Conservation (phyloP, 2,113 vertebrate genomes). For the Tragelaphus scriptus region DNA sequence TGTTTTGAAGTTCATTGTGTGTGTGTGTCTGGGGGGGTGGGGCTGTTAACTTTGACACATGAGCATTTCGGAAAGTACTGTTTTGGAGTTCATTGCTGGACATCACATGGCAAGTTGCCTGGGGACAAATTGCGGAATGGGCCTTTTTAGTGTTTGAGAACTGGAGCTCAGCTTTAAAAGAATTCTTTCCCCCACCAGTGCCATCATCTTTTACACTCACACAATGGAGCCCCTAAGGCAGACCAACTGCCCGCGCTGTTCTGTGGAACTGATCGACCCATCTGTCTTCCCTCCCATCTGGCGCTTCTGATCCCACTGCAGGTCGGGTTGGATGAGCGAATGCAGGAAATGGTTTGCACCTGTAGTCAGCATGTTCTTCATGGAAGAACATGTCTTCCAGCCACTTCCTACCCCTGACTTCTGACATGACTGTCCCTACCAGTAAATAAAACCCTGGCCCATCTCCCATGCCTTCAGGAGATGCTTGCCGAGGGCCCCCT, state of each 20-base stretch:
- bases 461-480: background rate
- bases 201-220: background rate
- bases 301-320: background rate
- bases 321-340: accelerated
- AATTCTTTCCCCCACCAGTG: background rate
- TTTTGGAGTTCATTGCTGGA: background rate
- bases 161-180: background rate
- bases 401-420: background rate
- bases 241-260: background rate
- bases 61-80: background rate
- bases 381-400: background rate
- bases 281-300: background rate
- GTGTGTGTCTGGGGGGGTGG: accelerated
- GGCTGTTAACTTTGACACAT: accelerated
- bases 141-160: background rate
- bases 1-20: background rate
- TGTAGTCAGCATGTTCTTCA: accelerated
- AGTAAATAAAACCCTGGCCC: background rate
- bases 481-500: background rate
- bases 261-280: background rate
- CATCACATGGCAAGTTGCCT: background rate
- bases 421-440: background rate
- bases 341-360: background rate
- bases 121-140: background rate
- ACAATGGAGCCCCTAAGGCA: background rate